Percentiles rank a stretch among this genome's conserved stretches.
These are phyloP conservation scores for Pomatorhinus ruficollis DNA, from an alignment of 2,113 vertebrate genomes.

Conservation along the genomic window DNA sequence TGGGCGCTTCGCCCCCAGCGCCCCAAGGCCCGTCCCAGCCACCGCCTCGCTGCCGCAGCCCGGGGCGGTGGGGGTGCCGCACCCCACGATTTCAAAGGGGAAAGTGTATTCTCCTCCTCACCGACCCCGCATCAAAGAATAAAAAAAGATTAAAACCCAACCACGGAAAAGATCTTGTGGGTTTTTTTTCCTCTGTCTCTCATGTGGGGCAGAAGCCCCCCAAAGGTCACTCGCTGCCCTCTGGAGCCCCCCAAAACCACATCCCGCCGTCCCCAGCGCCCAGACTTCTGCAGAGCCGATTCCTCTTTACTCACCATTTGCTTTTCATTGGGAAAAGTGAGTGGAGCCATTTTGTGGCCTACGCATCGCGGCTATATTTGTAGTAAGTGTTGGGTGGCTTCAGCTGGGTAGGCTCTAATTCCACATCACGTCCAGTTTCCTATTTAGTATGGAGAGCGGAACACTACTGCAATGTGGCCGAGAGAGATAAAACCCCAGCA, in stretches of 20 bases:
- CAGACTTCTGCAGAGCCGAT: neutral
- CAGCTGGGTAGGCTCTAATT: constrained; percentile 82
- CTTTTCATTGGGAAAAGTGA: constrained; percentile 87
- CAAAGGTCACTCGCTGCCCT: neutral
- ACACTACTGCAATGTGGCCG: constrained; percentile 91
- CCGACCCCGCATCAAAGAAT: neutral
- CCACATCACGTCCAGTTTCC: constrained; percentile 85
- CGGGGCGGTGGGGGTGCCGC: neutral
- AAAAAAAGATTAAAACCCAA: neutral
- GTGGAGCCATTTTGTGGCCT: constrained; percentile 94
- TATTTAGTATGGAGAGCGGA: constrained; percentile 91
- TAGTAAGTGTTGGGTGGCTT: constrained; percentile 80
- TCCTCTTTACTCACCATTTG: constrained; percentile 80
- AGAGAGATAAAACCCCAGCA: constrained; percentile 87
- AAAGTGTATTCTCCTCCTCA: neutral
- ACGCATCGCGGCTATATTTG: constrained; percentile 82
- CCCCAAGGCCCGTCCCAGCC: neutral
- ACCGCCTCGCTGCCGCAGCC: neutral
- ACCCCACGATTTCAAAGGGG: neutral
- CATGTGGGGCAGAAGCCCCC: neutral
- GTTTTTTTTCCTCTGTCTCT: neutral
- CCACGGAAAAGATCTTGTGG: neutral
- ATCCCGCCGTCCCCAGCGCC: accelerated
- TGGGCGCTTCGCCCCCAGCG: accelerated
- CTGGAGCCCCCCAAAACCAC: neutral